Base-by-base conservation (phyloP, 2,888 invertebrate genomes). In the Polia nebulosa region DNA sequence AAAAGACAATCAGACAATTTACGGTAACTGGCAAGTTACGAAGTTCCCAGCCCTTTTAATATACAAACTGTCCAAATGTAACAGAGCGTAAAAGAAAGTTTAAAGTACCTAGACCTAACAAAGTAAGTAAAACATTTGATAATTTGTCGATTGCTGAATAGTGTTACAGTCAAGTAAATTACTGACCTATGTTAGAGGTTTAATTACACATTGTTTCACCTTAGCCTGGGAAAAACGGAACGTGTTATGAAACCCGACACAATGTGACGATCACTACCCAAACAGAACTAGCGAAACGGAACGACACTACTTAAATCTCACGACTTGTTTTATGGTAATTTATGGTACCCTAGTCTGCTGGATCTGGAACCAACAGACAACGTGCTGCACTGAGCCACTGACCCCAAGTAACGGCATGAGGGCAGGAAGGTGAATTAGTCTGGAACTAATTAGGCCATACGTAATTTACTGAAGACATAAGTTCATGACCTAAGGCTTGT, bases 221-320 rank as follows among this genome's bases (percentile, higher is more conserved):
- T n/a, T 9, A 29, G 34, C 52, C 57, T 73, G 67, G 61, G 80
- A 73, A 68, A 41, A 25, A 67, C 29, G 36, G 25, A 59, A 57
- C 27, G 15, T 72, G 64, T 76, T 82, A 71, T 76, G 76, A 81
- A 61, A 80, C 61, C 41, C 17, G 22, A 70, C n/a, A 25, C 60
- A 52, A 61, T 56, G 25, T 55, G 56, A 25, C 59, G 39, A 69
- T 51, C 34, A 71, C 44, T 59, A 57, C 11, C 25, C 29, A 66
- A 65, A 70, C 56, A 70, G 34, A 62, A 44, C 29, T n/a, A 45
- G 32, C 27, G 61, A 64, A 69, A 64, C 29, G 11, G 34, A 20
- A 34, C 45, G 22, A 49, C n/a, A 41, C 13, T 44, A 45, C 36
- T 34, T 36, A 22, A 41, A 57, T 8, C 20, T 22, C 32, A 53